Conservation (phyloP, 2,113 vertebrate species). For the Mirza zaza region DNA sequence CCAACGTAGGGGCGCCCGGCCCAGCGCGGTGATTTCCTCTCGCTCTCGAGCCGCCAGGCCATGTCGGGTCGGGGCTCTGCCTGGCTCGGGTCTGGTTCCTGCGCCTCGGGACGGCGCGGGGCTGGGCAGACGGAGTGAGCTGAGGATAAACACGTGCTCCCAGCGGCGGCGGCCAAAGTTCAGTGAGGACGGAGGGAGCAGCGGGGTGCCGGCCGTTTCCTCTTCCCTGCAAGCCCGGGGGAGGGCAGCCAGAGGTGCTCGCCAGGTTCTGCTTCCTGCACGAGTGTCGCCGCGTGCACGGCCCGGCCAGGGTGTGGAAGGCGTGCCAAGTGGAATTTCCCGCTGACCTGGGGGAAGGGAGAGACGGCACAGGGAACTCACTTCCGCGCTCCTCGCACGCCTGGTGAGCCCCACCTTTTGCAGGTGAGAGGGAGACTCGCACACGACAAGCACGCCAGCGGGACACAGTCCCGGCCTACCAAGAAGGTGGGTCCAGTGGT, state of each 20-base stretch:
- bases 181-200: slow-evolving; percentile 46
- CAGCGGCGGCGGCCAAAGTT: slow-evolving; percentile 61
- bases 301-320: slow-evolving; percentile 54
- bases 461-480: neutral
- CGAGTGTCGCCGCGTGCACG: slow-evolving; percentile 42
- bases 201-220: slow-evolving; percentile 45
- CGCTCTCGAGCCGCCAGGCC: neutral
- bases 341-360: slow-evolving; percentile 45
- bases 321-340: slow-evolving; percentile 71
- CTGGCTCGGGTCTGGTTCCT: slow-evolving; percentile 64
- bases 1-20: neutral
- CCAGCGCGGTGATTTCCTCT: slow-evolving; percentile 10
- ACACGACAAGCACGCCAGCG: neutral
- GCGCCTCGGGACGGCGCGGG: neutral
- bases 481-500: slow-evolving; percentile 16
- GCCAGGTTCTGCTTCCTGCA: slow-evolving; percentile 70
- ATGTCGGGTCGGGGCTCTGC: slow-evolving; percentile 51
- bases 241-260: slow-evolving; percentile 63
- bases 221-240: slow-evolving; percentile 59
- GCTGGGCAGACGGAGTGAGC: neutral
- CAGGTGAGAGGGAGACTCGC: neutral
- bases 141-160: slow-evolving; percentile 66
- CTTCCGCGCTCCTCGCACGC: neutral
- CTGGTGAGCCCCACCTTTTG: neutral
- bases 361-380: slow-evolving; percentile 30